Conservation (phyloP, 2,113 vertebrate genomes). For the Alectura lathami region DNA sequence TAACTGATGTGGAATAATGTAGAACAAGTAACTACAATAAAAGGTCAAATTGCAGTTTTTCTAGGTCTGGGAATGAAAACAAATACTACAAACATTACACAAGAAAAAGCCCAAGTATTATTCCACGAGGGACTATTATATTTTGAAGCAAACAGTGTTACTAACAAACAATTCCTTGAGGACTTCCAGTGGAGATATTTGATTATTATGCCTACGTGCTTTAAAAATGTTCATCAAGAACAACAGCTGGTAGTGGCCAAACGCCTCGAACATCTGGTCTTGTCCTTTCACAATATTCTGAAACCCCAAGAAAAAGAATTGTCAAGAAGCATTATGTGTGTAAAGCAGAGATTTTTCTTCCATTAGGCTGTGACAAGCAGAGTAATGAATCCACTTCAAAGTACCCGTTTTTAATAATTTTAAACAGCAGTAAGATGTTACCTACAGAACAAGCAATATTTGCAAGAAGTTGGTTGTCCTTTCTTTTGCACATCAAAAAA, state of each 20-base stretch:
- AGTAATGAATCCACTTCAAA: background rate
- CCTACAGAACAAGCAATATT: background rate
- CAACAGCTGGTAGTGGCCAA: constrained; percentile 51
- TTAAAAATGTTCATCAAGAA: constrained; percentile 10
- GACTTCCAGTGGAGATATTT: constrained; percentile 34
- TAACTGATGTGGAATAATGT: background rate
- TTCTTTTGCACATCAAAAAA: background rate
- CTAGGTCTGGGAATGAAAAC: constrained; percentile 4
- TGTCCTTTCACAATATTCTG: constrained; percentile 20
- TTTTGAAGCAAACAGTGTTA: constrained; percentile 37
- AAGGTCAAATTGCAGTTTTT: constrained; percentile 49
- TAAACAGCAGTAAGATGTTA: background rate
- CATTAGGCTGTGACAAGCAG: background rate
- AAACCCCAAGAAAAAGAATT: background rate
- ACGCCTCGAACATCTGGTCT: constrained; percentile 48
- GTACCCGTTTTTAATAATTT: background rate
- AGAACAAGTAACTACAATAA: constrained; percentile 18
- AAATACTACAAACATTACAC: constrained; percentile 37
- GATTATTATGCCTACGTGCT: constrained; percentile 46
- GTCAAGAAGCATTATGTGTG: background rate
- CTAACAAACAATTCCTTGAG: constrained; percentile 39
- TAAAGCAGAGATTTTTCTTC: background rate
- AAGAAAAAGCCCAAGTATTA: constrained; percentile 44
- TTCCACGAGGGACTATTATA: background rate
- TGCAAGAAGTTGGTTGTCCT: background rate